Conservation (phyloP, 2,797 vertebrate genomes). For the Tinamus major region DNA sequence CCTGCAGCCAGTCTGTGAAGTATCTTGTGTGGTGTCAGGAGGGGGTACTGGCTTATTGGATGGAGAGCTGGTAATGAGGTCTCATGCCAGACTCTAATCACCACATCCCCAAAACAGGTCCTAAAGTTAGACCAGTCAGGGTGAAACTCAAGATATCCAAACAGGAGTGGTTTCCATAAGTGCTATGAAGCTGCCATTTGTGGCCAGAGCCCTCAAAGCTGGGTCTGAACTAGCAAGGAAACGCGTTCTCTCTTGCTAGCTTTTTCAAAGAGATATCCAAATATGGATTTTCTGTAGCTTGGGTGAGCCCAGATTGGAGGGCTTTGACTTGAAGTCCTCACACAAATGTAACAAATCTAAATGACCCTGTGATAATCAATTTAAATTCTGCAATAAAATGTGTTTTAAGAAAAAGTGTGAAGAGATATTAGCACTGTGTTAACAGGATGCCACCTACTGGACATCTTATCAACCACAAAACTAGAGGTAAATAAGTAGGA, state of each 20-base stretch:
- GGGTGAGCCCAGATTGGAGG: background rate
- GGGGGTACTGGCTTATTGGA: background rate
- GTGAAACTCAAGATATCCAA: background rate
- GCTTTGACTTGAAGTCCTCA: background rate
- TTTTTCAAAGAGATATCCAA: background rate
- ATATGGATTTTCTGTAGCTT: background rate
- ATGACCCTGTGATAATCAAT: background rate
- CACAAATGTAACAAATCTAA: background rate
- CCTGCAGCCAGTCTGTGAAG: background rate
- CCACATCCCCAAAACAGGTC: background rate
- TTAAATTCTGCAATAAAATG: constrained; percentile 9
- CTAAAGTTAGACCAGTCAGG: background rate
- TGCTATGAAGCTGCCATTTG: background rate
- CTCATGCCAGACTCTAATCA: background rate
- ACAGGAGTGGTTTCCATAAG: background rate
- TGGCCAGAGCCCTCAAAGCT: background rate
- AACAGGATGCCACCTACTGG: constrained; percentile 80
- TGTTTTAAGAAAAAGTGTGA: background rate
- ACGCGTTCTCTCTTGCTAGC: background rate
- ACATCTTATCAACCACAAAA: constrained; percentile 19
- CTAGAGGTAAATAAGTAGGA: background rate
- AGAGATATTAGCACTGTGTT: constrained; percentile 56
- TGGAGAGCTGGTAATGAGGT: background rate
- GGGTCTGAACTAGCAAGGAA: background rate
- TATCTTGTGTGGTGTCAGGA: background rate